Percentiles rank a stretch among this genome's conserved stretches.
Conservation (phyloP, 2,888 invertebrate species). For the Smittia aterrima region DNA sequence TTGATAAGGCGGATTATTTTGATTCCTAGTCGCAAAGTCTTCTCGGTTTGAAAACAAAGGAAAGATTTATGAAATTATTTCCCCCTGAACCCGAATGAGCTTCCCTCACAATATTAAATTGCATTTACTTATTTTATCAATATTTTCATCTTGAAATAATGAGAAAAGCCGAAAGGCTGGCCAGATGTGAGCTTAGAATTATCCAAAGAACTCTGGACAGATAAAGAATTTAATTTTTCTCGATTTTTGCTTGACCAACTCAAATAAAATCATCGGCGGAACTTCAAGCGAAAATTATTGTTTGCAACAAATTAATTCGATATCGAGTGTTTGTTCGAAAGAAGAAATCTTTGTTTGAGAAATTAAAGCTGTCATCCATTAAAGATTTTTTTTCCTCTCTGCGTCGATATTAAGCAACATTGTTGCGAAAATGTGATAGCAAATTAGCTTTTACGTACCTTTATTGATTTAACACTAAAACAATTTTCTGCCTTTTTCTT, state of each 20-base stretch:
- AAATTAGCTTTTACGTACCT: neutral
- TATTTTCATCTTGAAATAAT: too few species aligned
- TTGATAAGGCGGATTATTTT: too few species aligned
- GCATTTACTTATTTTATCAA: too few species aligned
- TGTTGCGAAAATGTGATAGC: neutral
- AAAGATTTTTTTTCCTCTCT: neutral
- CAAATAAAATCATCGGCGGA: too few species aligned
- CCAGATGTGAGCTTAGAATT: too few species aligned
- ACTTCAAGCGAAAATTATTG: neutral
- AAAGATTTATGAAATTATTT: too few species aligned
- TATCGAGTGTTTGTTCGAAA: neutral
- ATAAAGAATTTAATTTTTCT: neutral
- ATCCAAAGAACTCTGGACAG: neutral
- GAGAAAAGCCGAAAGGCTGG: too few species aligned
- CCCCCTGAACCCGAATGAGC: too few species aligned
- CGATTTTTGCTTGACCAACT: too few species aligned
- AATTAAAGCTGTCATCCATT: neutral
- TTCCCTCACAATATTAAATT: too few species aligned
- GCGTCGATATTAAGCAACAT: neutral
- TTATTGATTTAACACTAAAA: constrained; percentile 14
- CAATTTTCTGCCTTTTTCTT: constrained; percentile 7
- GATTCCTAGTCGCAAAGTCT: too few species aligned
- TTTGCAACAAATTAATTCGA: neutral
- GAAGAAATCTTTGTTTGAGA: neutral
- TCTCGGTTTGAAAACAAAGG: too few species aligned